Base-by-base conservation (phyloP, 2,797 vertebrate genomes). In the Chaetodon trifasciatus region DNA sequence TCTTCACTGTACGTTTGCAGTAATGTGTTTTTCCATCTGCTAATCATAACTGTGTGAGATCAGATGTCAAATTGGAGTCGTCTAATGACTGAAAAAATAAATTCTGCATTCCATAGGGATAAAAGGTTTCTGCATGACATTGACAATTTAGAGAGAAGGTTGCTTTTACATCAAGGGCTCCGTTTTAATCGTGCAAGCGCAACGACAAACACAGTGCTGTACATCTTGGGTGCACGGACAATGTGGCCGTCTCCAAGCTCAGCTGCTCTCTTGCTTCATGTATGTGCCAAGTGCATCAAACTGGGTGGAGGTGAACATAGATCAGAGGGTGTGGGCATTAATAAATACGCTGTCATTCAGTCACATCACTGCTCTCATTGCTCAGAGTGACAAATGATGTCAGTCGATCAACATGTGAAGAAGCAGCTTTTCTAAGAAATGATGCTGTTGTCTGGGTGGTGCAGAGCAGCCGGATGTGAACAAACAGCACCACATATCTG, bases 91-190 rank as follows among this genome's bases (percentile, higher is more conserved):
- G 28, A 32, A 50, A 50, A 46, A 60, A 32, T 11, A 24, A 5
- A 15, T 5, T 35, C 52, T 15, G 28, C 50, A 73, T 64, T 64
- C 19, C 70, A 4, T 16, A 35, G 10, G 1, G 3, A 37, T 62
- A 11, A 53, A 63, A 56, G 24, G 58, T 82, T 86, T 91, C 86
- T 90, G 83, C 79, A 78, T 47, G 76, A 73, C 49, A 16, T 42
- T 70, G 55, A 67, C 5, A 21, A 28, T 53, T 40, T n/a, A 17
- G 68, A 37, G 35, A 71, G 5, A 32, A 13, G 1, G 6, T 40
- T 53, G n/a, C 7, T 28, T 65, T 65, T 56, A 47, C 21, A n/a
- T 37, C 21, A 16, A 42, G 3, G 50, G 52, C 35, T 15, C 35
- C 24, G 17, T 39, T 57, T 42, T 10, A 28, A 64, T 42, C 3